phyloP scores from a whole-genome alignment of 92 coral and sea anemone genomes.

The Phymanthus crucifer region DNA sequence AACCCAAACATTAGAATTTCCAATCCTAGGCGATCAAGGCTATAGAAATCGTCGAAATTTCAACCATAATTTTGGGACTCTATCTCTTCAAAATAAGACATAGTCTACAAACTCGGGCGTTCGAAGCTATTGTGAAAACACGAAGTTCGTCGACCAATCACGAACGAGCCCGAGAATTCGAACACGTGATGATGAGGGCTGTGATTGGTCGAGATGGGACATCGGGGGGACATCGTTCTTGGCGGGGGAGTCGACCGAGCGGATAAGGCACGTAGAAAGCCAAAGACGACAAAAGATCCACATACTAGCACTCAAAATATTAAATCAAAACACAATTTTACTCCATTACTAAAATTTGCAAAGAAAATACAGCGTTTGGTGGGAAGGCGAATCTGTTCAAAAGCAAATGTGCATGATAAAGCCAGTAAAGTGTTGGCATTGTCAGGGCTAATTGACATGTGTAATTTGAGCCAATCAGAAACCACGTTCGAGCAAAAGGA shows the following conservation, averaged over 20 bases:
- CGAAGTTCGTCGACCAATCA: slow-evolving; percentile 64
- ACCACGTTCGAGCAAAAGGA: slow-evolving; percentile 5
- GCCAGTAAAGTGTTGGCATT: slow-evolving; percentile 24
- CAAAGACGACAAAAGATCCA: neutral
- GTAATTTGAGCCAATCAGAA: slow-evolving; percentile 23
- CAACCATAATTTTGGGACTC: slow-evolving; percentile 39
- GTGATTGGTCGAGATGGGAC: slow-evolving; percentile 38
- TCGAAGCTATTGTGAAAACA: slow-evolving; percentile 62
- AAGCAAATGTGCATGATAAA: neutral
- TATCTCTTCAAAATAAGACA: slow-evolving; percentile 16
- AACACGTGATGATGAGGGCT: slow-evolving; percentile 30
- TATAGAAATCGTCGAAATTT: slow-evolving; percentile 45
- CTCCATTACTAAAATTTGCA: neutral
- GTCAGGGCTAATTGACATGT: slow-evolving; percentile 17
- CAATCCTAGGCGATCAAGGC: slow-evolving; percentile 37
- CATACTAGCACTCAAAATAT: neutral
- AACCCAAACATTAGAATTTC: slow-evolving; percentile 65
- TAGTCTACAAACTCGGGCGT: slow-evolving; percentile 49
- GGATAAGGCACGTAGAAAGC: neutral
- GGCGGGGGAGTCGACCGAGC: slow-evolving; percentile 19
- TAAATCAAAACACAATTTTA: neutral
- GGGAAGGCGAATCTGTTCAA: neutral
- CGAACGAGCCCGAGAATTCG: slow-evolving; percentile 31
- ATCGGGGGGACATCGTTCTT: slow-evolving; percentile 17
- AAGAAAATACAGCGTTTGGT: neutral